phyloP scores from a whole-genome alignment of 2,888 invertebrate species.

The Macrosiphum euphorbiae region DNA sequence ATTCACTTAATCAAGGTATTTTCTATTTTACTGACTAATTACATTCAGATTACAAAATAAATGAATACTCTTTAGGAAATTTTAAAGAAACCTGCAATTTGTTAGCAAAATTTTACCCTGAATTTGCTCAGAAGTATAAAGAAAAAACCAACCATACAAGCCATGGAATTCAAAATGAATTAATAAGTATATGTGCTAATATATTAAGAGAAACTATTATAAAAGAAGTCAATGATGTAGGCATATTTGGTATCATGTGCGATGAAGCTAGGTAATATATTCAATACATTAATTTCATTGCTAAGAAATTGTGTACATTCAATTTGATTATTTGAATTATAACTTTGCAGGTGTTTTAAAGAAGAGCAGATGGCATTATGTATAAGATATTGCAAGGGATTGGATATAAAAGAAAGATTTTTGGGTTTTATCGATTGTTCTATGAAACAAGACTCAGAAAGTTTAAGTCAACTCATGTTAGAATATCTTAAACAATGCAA shows the following conservation, averaged over 20 bases:
- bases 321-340: background rate
- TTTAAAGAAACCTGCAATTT: conserved; percentile 10
- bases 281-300: background rate
- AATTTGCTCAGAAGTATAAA: background rate
- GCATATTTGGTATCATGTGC: background rate
- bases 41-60: background rate
- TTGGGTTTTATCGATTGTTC: too few relatives aligned
- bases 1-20: conserved; percentile 9
- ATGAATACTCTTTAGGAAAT: conserved; percentile 9
- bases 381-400: background rate
- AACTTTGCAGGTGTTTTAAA: background rate
- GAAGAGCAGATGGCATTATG: conserved; percentile 8
- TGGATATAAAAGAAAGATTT: too few relatives aligned
- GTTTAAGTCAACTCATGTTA: too few relatives aligned
- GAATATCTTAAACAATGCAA: too few relatives aligned
- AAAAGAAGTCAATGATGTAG: background rate
- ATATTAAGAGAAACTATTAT: background rate
- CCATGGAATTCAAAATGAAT: background rate
- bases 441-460: too few relatives aligned
- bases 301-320: too few relatives aligned
- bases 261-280: background rate
- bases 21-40: background rate
- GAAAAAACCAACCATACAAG: background rate
- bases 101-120: background rate
- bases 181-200: conserved; percentile 3